phyloP scores from a whole-genome alignment of 2,888 invertebrate species.

The Morpho helenor region DNA sequence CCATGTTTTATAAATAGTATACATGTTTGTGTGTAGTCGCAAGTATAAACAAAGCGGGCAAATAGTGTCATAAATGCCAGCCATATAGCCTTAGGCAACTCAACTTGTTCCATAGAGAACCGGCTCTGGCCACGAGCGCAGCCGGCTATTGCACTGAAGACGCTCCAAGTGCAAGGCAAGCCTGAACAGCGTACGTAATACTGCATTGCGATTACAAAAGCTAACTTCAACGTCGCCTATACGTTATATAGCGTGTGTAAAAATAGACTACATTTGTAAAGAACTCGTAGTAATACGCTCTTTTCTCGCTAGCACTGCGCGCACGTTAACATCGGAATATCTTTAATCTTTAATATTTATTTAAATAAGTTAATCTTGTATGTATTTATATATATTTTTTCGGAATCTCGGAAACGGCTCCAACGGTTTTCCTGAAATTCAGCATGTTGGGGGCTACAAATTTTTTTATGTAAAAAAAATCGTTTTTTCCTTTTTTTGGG shows the following conservation, averaged over 20 bases:
- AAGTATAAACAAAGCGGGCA: conserved; percentile 7
- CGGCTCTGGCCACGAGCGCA: conserved; percentile 32
- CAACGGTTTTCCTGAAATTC: no score
- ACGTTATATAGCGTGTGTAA: conserved; percentile 10
- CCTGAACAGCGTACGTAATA: conserved; percentile 44
- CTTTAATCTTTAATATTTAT: no score
- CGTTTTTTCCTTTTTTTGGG: no score
- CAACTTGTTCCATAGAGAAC: conserved; percentile 18
- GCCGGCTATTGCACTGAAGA: conserved; percentile 67
- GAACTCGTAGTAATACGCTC: conserved; percentile 5
- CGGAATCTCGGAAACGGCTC: no score
- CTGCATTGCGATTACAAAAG: conserved; percentile 43
- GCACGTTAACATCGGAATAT: conserved; percentile 7
- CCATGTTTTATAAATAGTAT: neutral
- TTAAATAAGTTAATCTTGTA: no score
- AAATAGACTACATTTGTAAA: conserved; percentile 8
- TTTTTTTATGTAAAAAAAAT: no score
- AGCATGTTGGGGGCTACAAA: no score
- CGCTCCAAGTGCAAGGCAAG: conserved; percentile 41
- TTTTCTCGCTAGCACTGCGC: conserved; percentile 7
- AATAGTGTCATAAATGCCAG: conserved; percentile 7
- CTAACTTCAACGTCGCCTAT: conserved; percentile 12
- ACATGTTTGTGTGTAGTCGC: conserved; percentile 1
- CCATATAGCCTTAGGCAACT: conserved; percentile 6
- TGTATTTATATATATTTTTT: no score